These are phyloP conservation scores for Athene noctua DNA, from an alignment of 2,113 vertebrate species.

Conservation along the genomic window DNA sequence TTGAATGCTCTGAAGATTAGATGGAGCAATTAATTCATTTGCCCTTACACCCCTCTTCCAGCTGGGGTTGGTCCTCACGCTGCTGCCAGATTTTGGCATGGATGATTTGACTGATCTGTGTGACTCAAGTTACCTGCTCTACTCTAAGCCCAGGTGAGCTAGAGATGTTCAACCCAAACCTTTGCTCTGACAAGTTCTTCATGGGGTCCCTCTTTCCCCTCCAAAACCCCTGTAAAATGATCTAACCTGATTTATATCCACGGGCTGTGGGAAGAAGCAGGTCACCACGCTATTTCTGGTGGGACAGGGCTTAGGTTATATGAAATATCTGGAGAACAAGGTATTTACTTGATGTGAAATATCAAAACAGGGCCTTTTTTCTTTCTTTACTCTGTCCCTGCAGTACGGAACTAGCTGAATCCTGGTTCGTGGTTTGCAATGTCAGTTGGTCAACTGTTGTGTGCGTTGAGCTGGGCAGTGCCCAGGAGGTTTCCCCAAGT, in stretches of 20 bases:
- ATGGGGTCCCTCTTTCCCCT: not conserved
- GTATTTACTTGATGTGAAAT: not conserved
- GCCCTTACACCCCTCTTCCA: not conserved
- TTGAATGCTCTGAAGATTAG: not conserved
- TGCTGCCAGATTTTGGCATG: not conserved
- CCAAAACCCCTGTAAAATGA: not conserved
- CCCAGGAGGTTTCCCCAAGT: not conserved
- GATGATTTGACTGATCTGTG: not conserved
- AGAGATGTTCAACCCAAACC: not conserved
- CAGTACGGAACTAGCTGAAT: not conserved
- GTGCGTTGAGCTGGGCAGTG: not conserved
- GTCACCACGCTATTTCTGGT: not conserved
- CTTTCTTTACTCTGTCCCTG: not conserved
- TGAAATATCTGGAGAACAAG: not conserved
- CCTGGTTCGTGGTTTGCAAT: not conserved
- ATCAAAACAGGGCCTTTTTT: too few relatives aligned
- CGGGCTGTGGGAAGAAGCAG: not conserved
- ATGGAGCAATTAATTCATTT: not conserved
- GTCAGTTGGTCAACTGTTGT: not conserved
- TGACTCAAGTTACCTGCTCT: not conserved
- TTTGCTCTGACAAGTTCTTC: not conserved
- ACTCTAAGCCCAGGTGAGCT: not conserved
- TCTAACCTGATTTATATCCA: not conserved
- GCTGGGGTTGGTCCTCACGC: rapidly evolving
- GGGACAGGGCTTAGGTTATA: not conserved